Percentiles rank a stretch among this genome's conserved stretches.
Evolutionary conservation across 2,797 vertebrate species (phyloP).

Genomic region (Coregonus sp.): DNA sequence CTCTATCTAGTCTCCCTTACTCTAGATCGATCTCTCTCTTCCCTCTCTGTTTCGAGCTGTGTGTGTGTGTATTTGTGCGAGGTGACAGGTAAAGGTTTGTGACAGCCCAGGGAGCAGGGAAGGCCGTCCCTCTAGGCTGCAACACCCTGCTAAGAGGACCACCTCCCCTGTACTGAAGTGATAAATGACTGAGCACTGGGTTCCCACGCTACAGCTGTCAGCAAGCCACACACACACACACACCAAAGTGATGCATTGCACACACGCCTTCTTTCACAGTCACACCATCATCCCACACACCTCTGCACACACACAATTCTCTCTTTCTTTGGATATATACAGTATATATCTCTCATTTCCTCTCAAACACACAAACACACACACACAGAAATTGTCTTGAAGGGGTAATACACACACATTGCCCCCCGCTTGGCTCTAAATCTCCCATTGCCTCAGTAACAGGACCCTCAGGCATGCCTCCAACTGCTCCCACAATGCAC

Average conservation of each 20-base stretch:
- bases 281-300: neutral
- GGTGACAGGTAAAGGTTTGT: slow-evolving; percentile 34
- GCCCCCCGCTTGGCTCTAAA: slow-evolving; percentile 35
- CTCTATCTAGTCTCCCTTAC: too few species aligned
- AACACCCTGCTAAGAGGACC: neutral
- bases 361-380: slow-evolving; percentile 12
- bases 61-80: neutral
- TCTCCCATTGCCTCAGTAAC: slow-evolving; percentile 43
- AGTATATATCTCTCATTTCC: neutral
- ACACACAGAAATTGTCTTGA: slow-evolving; percentile 3
- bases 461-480: slow-evolving; percentile 52
- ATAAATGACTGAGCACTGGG: slow-evolving; percentile 42
- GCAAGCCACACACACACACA: neutral
- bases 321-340: neutral
- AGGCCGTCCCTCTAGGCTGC: slow-evolving; percentile 42
- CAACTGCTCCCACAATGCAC: slow-evolving; percentile 54
- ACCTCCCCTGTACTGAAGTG: slow-evolving; percentile 42
- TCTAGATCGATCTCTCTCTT: too few species aligned
- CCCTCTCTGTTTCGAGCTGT: slow-evolving; percentile 2
- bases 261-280: neutral
- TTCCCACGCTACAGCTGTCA: slow-evolving; percentile 43
- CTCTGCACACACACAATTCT: neutral
- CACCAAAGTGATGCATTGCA: neutral
- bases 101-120: slow-evolving; percentile 47
- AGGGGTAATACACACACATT: slow-evolving; percentile 1